Conservation (phyloP, 1,140 invertebrate genomes). For the Carcinoscorpius rotundicauda region DNA sequence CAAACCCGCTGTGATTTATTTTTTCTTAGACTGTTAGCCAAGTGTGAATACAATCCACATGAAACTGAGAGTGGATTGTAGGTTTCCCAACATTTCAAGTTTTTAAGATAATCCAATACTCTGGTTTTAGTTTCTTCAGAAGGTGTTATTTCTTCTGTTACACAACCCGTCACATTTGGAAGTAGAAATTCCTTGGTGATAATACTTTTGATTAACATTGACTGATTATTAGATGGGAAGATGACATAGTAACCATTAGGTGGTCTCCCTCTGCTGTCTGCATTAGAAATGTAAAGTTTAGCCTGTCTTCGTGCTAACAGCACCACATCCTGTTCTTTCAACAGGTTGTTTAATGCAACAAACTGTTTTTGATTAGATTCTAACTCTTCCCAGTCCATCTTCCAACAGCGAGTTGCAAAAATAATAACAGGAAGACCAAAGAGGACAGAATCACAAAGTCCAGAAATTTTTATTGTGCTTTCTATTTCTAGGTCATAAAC, state of each 20-base stretch:
- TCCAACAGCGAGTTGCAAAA: slow-evolving; percentile 13
- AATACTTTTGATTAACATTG: slow-evolving; percentile 7
- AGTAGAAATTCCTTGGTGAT: slow-evolving; percentile 9
- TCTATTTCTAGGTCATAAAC: slow-evolving; percentile 7
- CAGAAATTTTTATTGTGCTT: slow-evolving; percentile 2
- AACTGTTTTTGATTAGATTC: slow-evolving; percentile 9
- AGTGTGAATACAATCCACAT: slow-evolving; percentile 5
- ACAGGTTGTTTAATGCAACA: not conserved
- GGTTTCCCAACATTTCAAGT: slow-evolving; percentile 1
- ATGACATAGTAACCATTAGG: slow-evolving; percentile 4
- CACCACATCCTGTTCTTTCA: slow-evolving; percentile 4
- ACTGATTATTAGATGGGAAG: slow-evolving; percentile 5
- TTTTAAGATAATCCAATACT: not conserved
- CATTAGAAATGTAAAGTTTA: too few relatives aligned
- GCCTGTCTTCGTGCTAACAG: slow-evolving; percentile 4
- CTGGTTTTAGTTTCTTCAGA: slow-evolving; percentile 3
- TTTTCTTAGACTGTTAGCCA: not conserved
- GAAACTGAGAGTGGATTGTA: slow-evolving; percentile 9
- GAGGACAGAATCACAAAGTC: slow-evolving; percentile 13
- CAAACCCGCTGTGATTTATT: too few relatives aligned
- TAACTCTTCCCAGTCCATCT: slow-evolving; percentile 14
- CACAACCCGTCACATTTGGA: not conserved
- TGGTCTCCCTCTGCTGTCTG: not conserved
- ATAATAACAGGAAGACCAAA: slow-evolving; percentile 11
- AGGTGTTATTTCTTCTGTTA: slow-evolving; percentile 2